Base-by-base conservation (phyloP, 2,113 vertebrate species). In the Thamnophis sirtalis region DNA sequence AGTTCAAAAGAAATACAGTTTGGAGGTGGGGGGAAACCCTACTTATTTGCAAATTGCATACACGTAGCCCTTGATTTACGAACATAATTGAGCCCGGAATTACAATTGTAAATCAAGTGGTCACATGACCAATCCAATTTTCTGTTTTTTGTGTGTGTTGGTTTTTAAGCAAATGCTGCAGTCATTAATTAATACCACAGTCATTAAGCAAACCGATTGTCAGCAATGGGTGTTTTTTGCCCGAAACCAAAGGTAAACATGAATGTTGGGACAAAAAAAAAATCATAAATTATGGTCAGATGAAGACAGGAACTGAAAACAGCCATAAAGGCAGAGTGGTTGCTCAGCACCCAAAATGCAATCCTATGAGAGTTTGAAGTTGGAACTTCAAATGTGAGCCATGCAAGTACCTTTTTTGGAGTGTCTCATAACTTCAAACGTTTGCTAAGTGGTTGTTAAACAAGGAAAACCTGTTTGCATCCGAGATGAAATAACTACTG, bases 1-100 rank as follows among this genome's bases (percentile, higher is more conserved):
- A 54, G 15, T 53, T 53, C 50, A 87, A 51, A 87, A 53, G 49
- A 87, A 87, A 28, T 13, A 28, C 24, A 51, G 26, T 26, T 15
- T 15, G 26, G 49, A 50, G 26, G 3, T 11, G 3, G 9, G 1
- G 0, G 1, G 13, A 38, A 38, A 33, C 1, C 8, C 4, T 28
- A 50, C 49, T 49, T 86, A 3, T 86, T 10, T 28, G 11, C 22
- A 13, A 7, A 86, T 15, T 22, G 49, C 24, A 50, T 51, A 50
- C 5, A 50, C 15, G 0, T 68, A n/a, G 11, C 2, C 11, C 11
- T 68, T 68, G 60, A n/a, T n/a, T 68, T 68, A 68, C 1, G 4
- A n/a, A 28, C 28, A 13, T 68, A 68, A 68, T 15, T n/a, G 11
- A 68, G 63, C 28, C 4, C n/a, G 28, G 4, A 68, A n/a, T n/a